Evolutionary conservation across 2,113 vertebrate genomes (phyloP).

Genomic region (Chaetorhynchus papuensis): DNA sequence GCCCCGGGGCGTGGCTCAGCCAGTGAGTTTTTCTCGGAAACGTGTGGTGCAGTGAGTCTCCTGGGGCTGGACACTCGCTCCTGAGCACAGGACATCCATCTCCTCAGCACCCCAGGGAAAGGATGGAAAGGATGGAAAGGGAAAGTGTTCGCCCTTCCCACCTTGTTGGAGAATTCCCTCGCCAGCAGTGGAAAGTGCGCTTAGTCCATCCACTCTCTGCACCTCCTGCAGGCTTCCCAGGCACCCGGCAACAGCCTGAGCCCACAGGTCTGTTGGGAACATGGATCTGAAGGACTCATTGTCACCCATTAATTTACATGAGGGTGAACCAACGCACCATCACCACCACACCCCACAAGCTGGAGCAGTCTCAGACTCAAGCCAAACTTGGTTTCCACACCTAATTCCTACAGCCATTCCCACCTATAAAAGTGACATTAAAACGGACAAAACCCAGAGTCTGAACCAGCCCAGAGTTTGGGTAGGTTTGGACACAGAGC

Average conservation of each 20-base stretch:
- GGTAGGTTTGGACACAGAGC: background rate
- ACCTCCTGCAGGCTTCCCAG: background rate
- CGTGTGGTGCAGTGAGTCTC: fast-evolving
- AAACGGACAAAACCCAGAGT: background rate
- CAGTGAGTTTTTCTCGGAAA: background rate
- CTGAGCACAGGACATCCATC: background rate
- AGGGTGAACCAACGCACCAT: background rate
- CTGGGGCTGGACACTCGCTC: background rate
- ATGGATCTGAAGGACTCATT: background rate
- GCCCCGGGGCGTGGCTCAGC: background rate
- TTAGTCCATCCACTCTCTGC: background rate
- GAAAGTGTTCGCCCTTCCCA: background rate
- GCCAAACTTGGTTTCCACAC: background rate
- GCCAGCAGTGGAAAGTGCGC: conserved; percentile 23
- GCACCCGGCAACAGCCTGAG: background rate
- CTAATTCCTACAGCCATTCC: background rate
- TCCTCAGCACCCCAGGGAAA: background rate
- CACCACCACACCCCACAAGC: background rate
- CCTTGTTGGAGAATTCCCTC: fast-evolving
- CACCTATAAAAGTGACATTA: background rate
- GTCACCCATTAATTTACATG: background rate
- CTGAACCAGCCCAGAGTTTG: background rate
- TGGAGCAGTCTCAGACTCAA: background rate
- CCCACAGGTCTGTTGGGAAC: background rate
- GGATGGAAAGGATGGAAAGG: background rate